These are phyloP conservation scores for Oceanodroma tethys DNA, from an alignment of 2,113 vertebrate genomes.

Conservation along the genomic window DNA sequence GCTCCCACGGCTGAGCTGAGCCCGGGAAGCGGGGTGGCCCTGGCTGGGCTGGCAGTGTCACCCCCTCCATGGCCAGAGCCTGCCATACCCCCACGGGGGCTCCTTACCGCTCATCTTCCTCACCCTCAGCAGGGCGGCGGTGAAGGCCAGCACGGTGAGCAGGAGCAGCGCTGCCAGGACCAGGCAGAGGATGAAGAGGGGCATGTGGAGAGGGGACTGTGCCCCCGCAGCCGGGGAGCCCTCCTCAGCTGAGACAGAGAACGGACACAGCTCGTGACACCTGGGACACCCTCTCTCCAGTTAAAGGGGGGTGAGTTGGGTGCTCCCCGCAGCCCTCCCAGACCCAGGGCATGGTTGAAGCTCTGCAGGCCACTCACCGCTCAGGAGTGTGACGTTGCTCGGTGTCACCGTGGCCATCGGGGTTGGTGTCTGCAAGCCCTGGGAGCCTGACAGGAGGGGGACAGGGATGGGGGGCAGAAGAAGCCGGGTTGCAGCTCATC, in stretches of 20 bases:
- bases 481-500: neutral
- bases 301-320: accelerated
- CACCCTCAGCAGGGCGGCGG: neutral
- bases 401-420: neutral
- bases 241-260: neutral
- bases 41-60: neutral
- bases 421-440: neutral
- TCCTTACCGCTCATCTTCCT: slow-evolving; percentile 60
- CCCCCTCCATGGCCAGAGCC: neutral
- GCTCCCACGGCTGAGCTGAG: neutral
- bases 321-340: neutral
- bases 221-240: accelerated
- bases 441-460: slow-evolving; percentile 32
- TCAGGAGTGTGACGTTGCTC: neutral
- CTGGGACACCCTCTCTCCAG: accelerated
- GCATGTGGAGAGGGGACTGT: accelerated
- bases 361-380: neutral
- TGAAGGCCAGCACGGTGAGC: neutral
- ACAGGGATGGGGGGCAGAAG: neutral
- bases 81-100: accelerated
- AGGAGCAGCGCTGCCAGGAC: slow-evolving; percentile 59
- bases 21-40: too few relatives aligned
- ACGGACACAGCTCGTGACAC: accelerated
- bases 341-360: accelerated
- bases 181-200: slow-evolving; percentile 34